phyloP scores from a whole-genome alignment of 2,888 invertebrate species.

The Perithous albicinctus region DNA sequence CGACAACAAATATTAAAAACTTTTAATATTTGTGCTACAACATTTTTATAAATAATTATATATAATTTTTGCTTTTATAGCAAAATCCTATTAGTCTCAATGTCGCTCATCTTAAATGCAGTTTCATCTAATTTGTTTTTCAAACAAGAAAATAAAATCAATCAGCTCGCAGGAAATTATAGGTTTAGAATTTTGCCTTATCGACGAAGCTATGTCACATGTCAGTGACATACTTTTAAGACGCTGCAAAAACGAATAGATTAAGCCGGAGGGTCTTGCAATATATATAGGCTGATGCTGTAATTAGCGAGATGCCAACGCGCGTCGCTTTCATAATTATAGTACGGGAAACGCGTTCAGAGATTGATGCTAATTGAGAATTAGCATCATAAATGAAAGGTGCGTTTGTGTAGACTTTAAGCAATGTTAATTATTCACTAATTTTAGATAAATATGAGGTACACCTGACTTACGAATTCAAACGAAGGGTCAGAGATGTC shows the following conservation, averaged over 20 bases:
- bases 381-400: background rate
- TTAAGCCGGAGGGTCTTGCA: conserved; percentile 26
- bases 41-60: no score
- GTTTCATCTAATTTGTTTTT: no score
- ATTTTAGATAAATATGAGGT: conserved; percentile 89
- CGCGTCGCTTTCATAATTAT: background rate
- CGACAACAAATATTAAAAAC: no score
- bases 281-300: background rate
- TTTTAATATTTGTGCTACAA: no score
- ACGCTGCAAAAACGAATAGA: conserved; percentile 30
- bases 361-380: no score
- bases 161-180: no score
- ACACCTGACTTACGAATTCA: conserved; percentile 88
- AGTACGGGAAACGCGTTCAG: background rate
- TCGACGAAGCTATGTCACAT: background rate
- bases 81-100: no score
- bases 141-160: no score
- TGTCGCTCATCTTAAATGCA: no score
- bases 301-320: background rate
- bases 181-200: no score
- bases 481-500: conserved; percentile 87
- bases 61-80: no score
- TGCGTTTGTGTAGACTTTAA: background rate
- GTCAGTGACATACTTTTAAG: background rate
- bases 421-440: conserved; percentile 3